phyloP scores from a whole-genome alignment of 2,113 vertebrate species.

The Ochotona princeps region DNA sequence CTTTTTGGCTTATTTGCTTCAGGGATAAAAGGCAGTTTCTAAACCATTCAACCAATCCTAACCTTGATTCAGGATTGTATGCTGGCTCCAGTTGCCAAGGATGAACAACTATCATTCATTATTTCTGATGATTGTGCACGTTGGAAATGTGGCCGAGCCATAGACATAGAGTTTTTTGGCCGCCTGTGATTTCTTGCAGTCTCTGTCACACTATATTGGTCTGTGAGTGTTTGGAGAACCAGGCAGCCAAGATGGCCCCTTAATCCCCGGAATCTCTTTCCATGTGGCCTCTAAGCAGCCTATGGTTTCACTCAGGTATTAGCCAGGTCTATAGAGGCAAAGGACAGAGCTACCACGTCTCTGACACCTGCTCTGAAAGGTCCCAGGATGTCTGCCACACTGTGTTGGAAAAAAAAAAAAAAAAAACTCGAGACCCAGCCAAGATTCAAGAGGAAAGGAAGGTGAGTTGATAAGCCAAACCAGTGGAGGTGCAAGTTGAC shows the following conservation, averaged over 20 bases:
- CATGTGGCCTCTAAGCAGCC: background rate
- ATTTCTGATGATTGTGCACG: background rate
- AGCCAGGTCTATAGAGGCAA: background rate
- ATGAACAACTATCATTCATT: background rate
- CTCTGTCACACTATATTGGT: too few species aligned
- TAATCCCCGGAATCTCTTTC: background rate
- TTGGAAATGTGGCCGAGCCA: background rate
- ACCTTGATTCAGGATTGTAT: background rate
- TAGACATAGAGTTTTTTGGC: background rate
- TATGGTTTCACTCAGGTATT: background rate
- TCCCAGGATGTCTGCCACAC: background rate
- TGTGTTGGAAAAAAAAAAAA: background rate
- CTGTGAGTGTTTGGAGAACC: background rate
- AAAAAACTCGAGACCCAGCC: background rate
- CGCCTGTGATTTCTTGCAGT: background rate
- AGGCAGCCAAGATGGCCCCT: background rate
- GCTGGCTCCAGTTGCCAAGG: background rate
- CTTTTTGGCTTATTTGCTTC: background rate
- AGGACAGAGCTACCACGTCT: background rate
- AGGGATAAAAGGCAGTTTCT: background rate
- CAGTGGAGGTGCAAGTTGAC: background rate
- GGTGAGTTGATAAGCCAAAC: background rate
- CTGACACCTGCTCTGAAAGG: background rate
- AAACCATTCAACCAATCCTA: background rate
- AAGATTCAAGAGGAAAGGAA: background rate